phyloP scores from a whole-genome alignment of 2,888 invertebrate genomes.

The Plebejus argus region DNA sequence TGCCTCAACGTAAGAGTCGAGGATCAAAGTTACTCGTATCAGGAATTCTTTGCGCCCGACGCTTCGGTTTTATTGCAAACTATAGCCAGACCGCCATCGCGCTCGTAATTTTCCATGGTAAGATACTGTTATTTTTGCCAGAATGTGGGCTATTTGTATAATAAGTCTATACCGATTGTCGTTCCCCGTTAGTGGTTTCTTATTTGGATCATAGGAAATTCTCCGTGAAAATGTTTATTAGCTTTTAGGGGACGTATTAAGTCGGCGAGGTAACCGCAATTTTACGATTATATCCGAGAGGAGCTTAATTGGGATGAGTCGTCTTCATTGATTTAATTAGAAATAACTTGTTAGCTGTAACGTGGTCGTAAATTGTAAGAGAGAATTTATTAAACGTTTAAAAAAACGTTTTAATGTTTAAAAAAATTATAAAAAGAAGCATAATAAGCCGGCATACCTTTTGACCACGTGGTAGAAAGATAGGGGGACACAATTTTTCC shows the following conservation, averaged over 20 bases:
- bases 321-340: conserved; percentile 8
- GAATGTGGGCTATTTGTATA: conserved; percentile 73
- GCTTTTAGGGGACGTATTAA: conserved; percentile 13
- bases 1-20: conserved; percentile 46
- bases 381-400: not conserved
- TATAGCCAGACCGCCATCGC: conserved; percentile 4
- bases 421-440: too few relatives aligned
- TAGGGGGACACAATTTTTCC: too few relatives aligned
- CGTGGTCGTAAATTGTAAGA: not conserved
- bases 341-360: not conserved
- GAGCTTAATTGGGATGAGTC: conserved; percentile 18
- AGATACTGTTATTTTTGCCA: conserved; percentile 46
- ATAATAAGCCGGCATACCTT: too few relatives aligned
- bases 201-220: conserved; percentile 16
- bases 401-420: too few relatives aligned
- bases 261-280: conserved; percentile 13
- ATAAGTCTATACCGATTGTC: conserved; percentile 71
- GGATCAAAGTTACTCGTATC: conserved; percentile 52
- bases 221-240: conserved; percentile 21
- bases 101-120: conserved; percentile 32
- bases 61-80: conserved; percentile 33
- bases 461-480: too few relatives aligned
- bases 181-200: conserved; percentile 43
- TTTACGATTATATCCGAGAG: not conserved
- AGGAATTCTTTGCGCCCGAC: conserved; percentile 49